Percentiles rank a stretch among this genome's conserved stretches.
These are phyloP conservation scores for Epizoanthus rinbou DNA, from an alignment of 92 coral and sea anemone genomes.

Conservation along the genomic window DNA sequence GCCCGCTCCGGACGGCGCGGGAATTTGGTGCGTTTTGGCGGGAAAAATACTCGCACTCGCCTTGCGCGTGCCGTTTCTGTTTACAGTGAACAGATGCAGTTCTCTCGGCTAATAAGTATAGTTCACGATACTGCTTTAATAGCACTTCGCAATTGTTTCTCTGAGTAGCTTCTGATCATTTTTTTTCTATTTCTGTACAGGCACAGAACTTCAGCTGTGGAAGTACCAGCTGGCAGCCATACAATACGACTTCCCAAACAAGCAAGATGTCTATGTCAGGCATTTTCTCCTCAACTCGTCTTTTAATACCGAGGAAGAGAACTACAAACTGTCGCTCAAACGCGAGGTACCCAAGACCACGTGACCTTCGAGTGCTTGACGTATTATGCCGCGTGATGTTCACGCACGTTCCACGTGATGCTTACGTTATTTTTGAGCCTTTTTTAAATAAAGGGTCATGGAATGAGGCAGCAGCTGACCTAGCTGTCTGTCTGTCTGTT, in stretches of 20 bases:
- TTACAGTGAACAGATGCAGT: too few species aligned
- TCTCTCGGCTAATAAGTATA: too few species aligned
- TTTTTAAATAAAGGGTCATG: background rate
- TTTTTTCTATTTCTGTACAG: slow-evolving; percentile 44
- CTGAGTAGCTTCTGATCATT: background rate
- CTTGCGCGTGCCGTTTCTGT: too few species aligned
- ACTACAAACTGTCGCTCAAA: slow-evolving; percentile 92
- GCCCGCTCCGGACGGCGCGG: too few species aligned
- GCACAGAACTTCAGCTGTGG: slow-evolving; percentile 90
- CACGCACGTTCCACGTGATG: background rate
- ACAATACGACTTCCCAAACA: slow-evolving; percentile 87
- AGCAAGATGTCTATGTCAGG: slow-evolving; percentile 59
- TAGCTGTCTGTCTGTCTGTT: too few species aligned
- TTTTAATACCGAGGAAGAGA: slow-evolving; percentile 95
- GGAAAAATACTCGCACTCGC: too few species aligned
- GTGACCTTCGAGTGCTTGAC: slow-evolving; percentile 31
- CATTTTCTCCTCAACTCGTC: slow-evolving; percentile 89
- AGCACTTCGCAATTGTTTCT: too few species aligned
- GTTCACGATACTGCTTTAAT: background rate
- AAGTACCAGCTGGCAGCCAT: slow-evolving; percentile 87
- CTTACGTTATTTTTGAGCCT: background rate
- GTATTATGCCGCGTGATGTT: background rate
- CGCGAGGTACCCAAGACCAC: slow-evolving; percentile 82
- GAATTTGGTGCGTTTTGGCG: too few species aligned
- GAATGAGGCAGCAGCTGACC: too few species aligned